Evolutionary conservation across 2,888 invertebrate species (phyloP).

Genomic region (Listrodromus nycthemerus): DNA sequence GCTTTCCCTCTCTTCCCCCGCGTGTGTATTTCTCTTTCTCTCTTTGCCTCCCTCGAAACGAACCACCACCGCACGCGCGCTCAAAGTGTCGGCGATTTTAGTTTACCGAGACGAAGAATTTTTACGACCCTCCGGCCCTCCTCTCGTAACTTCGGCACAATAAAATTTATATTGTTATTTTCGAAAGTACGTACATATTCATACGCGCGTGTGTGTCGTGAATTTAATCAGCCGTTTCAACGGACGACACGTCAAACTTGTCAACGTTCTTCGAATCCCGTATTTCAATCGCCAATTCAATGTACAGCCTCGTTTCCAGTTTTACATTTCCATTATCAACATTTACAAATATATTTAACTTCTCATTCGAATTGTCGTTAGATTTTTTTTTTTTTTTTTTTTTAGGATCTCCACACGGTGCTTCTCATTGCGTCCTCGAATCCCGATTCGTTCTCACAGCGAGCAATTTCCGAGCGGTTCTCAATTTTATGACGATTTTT

Average conservation of each 20-base stretch:
- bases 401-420: not conserved
- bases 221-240: slow-evolving; percentile 12
- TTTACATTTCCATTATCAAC: not conserved
- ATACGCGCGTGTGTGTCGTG: not conserved
- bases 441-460: slow-evolving; percentile 7
- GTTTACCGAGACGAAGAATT: slow-evolving; percentile 48
- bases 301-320: not conserved
- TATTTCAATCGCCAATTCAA: not conserved
- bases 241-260: slow-evolving; percentile 20
- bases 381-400: not conserved
- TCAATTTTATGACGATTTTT: not conserved
- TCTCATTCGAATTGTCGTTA: not conserved
- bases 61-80: slow-evolving; percentile 27
- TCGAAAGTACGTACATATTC: slow-evolving; percentile 2
- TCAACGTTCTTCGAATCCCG: slow-evolving; percentile 50
- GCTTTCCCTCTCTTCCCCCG: slow-evolving; percentile 36
- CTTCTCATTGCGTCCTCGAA: not conserved
- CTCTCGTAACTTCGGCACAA: slow-evolving; percentile 15
- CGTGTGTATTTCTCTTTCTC: slow-evolving; percentile 5
- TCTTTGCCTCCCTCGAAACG: slow-evolving; percentile 47
- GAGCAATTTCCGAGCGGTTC: slow-evolving; percentile 7
- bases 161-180: slow-evolving; percentile 24
- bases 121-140: slow-evolving; percentile 40
- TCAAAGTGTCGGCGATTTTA: slow-evolving; percentile 47
- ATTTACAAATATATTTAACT: not conserved